A percentile compares a stretch with the other conserved stretches of the same genome.
These are phyloP conservation scores for Leptinotarsa tumamoca DNA, from an alignment of 2,888 invertebrate genomes.

Conservation along the genomic window DNA sequence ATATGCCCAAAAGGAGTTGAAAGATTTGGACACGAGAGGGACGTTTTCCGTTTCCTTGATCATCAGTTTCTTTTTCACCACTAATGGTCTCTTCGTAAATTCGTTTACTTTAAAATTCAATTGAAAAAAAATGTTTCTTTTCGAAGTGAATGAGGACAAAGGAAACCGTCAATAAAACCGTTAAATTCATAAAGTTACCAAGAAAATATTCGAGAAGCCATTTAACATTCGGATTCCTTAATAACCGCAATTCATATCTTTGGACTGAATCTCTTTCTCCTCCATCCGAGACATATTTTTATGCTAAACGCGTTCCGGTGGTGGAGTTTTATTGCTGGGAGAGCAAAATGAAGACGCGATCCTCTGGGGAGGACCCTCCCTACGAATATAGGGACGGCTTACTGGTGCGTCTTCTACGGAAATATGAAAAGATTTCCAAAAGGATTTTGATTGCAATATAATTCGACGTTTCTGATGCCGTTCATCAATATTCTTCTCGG, in stretches of 20 bases:
- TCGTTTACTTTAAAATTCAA: no score
- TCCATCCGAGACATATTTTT: constrained; percentile 64
- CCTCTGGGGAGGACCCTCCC: constrained; percentile 56
- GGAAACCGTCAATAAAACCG: constrained; percentile 36
- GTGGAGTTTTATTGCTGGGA: constrained; percentile 64
- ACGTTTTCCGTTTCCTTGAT: no score
- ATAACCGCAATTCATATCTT: constrained; percentile 64
- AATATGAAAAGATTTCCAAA: constrained; percentile 56
- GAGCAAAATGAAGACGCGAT: constrained; percentile 63
- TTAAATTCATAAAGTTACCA: constrained; percentile 46
- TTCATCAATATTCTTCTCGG: constrained; percentile 58
- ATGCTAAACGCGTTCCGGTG: constrained; percentile 65
- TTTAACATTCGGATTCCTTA: constrained; percentile 62
- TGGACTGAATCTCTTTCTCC: constrained; percentile 55
- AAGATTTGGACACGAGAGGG: no score
- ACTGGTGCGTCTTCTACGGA: constrained; percentile 55
- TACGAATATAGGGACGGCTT: constrained; percentile 58
- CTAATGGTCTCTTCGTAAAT: no score
- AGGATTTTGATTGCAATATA: constrained; percentile 60
- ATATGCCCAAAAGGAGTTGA: no score
- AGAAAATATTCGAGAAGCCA: constrained; percentile 50
- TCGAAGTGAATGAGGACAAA: constrained; percentile 26
- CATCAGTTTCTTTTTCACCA: no score
- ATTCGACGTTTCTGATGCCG: constrained; percentile 56
- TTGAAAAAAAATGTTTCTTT: no score